Conservation (phyloP, 2,888 invertebrate genomes). For the Philhelius pedissequus region DNA sequence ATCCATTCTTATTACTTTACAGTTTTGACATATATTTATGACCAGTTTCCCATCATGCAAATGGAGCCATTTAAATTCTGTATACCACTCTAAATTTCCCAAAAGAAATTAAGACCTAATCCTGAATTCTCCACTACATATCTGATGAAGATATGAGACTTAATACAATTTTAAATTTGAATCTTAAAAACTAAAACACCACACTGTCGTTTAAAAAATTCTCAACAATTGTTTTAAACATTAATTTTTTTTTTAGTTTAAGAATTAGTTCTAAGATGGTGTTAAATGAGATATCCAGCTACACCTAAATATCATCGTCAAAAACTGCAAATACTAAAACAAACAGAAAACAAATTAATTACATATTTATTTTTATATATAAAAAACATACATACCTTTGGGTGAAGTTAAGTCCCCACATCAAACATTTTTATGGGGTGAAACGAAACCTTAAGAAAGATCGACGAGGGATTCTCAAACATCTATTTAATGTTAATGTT, state of each 20-base stretch:
- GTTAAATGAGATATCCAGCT: neutral
- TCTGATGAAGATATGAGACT: too few relatives aligned
- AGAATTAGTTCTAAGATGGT: neutral
- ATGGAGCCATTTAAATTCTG: too few relatives aligned
- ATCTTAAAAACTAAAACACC: too few relatives aligned
- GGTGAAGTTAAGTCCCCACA: conserved; percentile 18
- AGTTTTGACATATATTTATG: too few relatives aligned
- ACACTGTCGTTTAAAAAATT: too few relatives aligned
- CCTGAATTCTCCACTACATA: too few relatives aligned
- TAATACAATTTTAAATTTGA: too few relatives aligned
- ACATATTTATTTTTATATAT: neutral
- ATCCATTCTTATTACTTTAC: too few relatives aligned
- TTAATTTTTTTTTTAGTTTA: neutral
- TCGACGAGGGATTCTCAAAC: conserved; percentile 9
- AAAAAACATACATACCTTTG: conserved; percentile 25
- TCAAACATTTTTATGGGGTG: conserved; percentile 25
- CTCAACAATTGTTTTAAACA: neutral
- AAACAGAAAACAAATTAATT: neutral
- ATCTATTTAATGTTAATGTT: neutral
- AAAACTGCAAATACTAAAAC: conserved; percentile 13
- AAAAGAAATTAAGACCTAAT: too few relatives aligned
- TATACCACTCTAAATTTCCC: too few relatives aligned
- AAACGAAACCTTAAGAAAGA: conserved; percentile 30
- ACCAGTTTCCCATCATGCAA: too few relatives aligned
- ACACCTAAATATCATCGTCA: neutral